Base-by-base conservation (phyloP, 2,797 vertebrate genomes). In the Denticeps clupeoides region DNA sequence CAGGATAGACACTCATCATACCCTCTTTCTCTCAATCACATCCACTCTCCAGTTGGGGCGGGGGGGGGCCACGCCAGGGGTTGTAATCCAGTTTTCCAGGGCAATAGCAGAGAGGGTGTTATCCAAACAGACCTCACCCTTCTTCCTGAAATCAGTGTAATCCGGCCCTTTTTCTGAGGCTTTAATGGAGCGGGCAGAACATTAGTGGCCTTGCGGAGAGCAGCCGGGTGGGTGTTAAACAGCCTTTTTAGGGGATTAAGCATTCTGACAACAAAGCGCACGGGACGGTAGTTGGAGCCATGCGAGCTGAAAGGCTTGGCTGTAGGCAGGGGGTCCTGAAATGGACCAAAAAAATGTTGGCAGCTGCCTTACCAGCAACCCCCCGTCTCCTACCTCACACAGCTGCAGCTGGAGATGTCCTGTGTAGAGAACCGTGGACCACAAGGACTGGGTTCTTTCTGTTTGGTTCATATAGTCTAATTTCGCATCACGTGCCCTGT, bases 191-290 rank as follows among this genome's bases (percentile, higher is more conserved):
- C 58, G 58, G 62, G 45, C 38, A 59, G 38, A 41, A 63, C 33
- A 32, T 43, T 52, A 55, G n/a, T 49, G 69, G 65, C 47, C 37
- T 18, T 46, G 56, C 40, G 56, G 56, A 54, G 53, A 48, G n/a
- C n/a, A n/a, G n/a, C n/a, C n/a, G n/a, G n/a, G n/a, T n/a, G n/a
- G 70, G 71, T 73, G 76, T 78, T 82, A 75, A 82, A 82, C 76
- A 79, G 73, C 71, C 72, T 74, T 81, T 82, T 81, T 81, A 75
- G 69, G 60, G 74, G 82, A 83, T 84, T 84, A 82, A 73, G 68
- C 61, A 50, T 52, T 68, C 66, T 63, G 68, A 76, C 56, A 68
- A 83, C 78, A 82, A 83, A 80, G 78, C 65, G 64, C 59, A 22
- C 65, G 65, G 67, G 69, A 70, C 68, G 62, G 60, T n/a, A n/a